These are phyloP conservation scores for Catharus minimus DNA, from an alignment of 2,113 vertebrate species.

Conservation along the genomic window DNA sequence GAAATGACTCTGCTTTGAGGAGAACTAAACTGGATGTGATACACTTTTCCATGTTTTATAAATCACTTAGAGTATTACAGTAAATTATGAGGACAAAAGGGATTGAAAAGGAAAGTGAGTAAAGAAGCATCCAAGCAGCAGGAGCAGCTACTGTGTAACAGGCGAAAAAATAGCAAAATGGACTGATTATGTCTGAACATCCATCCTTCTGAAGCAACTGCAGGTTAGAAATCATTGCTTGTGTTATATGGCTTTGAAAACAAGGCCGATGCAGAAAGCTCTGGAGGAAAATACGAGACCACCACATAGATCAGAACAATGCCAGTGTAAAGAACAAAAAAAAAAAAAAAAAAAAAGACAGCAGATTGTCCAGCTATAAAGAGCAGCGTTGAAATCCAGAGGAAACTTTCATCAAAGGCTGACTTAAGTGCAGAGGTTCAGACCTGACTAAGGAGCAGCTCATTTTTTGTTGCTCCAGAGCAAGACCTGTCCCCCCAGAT, in stretches of 20 bases:
- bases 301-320: background rate
- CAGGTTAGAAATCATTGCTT: background rate
- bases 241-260: conserved; percentile 26
- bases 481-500: conserved; percentile 1
- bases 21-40: background rate
- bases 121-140: background rate
- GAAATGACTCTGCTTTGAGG: background rate
- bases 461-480: conserved; percentile 4
- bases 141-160: background rate
- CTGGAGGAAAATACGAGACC: conserved; percentile 17
- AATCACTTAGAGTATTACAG: background rate
- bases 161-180: background rate
- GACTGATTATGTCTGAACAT: background rate
- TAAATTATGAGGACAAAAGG: background rate
- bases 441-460: conserved; percentile 17
- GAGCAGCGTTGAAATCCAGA: background rate
- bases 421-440: conserved; percentile 25
- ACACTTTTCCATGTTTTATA: background rate
- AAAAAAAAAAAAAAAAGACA: background rate
- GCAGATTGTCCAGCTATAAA: conserved; percentile 6
- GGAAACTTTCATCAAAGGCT: conserved; percentile 27
- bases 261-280: background rate
- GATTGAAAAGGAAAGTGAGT: background rate
- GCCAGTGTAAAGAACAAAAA: background rate
- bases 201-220: background rate